Base-by-base conservation (phyloP, 2,113 vertebrate species). In the Hystrix cristata region DNA sequence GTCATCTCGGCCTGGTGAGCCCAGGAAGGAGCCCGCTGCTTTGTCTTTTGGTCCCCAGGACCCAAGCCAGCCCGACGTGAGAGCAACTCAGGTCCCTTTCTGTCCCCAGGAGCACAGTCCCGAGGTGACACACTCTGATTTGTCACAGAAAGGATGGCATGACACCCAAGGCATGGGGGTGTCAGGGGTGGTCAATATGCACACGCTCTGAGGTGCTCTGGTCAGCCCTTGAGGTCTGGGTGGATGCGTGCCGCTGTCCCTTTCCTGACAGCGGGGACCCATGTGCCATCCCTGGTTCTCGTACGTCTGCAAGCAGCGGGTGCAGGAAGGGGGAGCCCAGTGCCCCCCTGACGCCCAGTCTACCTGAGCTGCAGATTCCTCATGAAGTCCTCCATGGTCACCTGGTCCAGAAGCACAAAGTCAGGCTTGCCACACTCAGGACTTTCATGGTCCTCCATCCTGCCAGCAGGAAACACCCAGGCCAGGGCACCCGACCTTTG, bases 341-440 rank as follows among this genome's bases (percentile, higher is more conserved):
- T 0, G 16, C 43, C 55, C 15, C 16, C 14, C 3, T 7, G 6
- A n/a, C 14, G 62, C 71, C 25, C 13, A 3, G 14, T 18, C 69
- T 98, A 99, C 99, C 99, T 99, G 97, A 99, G 94, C 97, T 99
- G 99, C 94, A 99, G 98, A 96, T 99, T 99, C 55, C 99, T 99
- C 99, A 99, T 99, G 96, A 99, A 99, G 96, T 99, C 99, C 89
- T 99, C 99, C 99, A 99, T 99, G 51, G 98, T 99, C 97, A 99
- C 99, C 86, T 99, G 99, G 23, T 99, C 99, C 98, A 99, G 98
- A 8, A 99, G 99, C 46, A 99, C 99, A 6, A 99, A 99, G 97
- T 99, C 99, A 0, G 99, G 99, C 97, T 99, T 99, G 71, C 99
- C 99, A 0, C 98, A 99, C 97, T 99, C 99, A 1, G 99, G 95